These are phyloP conservation scores for Pasiphila rectangulata DNA, from an alignment of 2,888 invertebrate species.

Conservation along the genomic window DNA sequence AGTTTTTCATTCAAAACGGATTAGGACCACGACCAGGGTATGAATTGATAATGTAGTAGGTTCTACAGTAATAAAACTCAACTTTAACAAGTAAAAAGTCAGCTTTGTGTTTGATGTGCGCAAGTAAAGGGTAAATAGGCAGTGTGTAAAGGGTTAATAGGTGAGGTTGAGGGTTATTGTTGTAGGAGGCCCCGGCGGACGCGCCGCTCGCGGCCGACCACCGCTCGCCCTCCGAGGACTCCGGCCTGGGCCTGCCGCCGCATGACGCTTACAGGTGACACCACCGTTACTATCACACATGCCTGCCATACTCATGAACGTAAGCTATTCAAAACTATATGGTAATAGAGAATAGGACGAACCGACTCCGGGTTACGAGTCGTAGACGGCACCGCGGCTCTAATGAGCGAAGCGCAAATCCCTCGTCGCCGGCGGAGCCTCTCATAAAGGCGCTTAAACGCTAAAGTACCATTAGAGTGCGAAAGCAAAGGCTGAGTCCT, in stretches of 20 bases:
- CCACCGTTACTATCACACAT: constrained; percentile 43
- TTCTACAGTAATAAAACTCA: constrained; percentile 1
- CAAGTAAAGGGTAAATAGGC: constrained; percentile 11
- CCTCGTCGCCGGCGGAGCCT: constrained; percentile 45
- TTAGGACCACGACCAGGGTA: constrained; percentile 8
- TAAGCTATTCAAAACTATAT: neutral
- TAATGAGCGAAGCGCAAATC: constrained; percentile 60
- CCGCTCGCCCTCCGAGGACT: constrained; percentile 95
- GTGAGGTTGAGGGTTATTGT: constrained; percentile 80
- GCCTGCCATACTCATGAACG: constrained; percentile 20
- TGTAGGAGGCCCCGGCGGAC: constrained; percentile 79
- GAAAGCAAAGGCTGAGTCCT: constrained; percentile 65
- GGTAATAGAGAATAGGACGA: constrained; percentile 4
- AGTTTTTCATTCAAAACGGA: constrained; percentile 21
- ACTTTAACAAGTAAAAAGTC: constrained; percentile 1
- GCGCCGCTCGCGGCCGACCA: constrained; percentile 84
- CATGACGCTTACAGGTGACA: constrained; percentile 86
- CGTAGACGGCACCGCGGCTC: constrained; percentile 27
- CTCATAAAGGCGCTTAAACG: constrained; percentile 57
- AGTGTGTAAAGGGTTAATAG: constrained; percentile 43
- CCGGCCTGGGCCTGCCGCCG: constrained; percentile 93
- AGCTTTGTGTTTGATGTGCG: constrained; percentile 7
- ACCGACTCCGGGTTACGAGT: constrained; percentile 8
- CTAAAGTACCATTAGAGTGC: constrained; percentile 60
- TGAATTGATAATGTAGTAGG: constrained; percentile 11